Percentiles rank a stretch among this genome's conserved stretches.
Conservation (phyloP, 2,113 vertebrate genomes). For the Leucosticte australis region DNA sequence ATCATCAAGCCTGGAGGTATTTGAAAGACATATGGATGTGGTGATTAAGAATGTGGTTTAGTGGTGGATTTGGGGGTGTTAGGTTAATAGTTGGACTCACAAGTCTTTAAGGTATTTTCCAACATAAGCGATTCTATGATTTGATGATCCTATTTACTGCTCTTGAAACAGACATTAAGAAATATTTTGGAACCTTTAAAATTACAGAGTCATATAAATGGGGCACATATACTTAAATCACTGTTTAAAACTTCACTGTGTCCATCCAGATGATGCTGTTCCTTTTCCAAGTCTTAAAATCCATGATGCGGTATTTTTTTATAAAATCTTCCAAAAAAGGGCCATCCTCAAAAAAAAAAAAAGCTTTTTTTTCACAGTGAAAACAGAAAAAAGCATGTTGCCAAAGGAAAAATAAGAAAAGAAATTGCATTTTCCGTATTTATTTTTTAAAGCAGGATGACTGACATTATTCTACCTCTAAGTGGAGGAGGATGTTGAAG, state of each 20-base stretch:
- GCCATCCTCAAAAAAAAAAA: not conserved
- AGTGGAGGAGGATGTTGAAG: not conserved
- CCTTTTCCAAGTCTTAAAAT: not conserved
- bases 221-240: not conserved
- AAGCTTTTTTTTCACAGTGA: not conserved
- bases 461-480: not conserved
- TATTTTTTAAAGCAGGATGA: not conserved
- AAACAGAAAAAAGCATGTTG: not conserved
- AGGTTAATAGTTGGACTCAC: not conserved
- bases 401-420: not conserved
- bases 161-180: not conserved
- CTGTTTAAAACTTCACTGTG: not conserved
- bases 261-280: not conserved
- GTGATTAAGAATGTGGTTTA: not conserved
- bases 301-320: not conserved
- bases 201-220: not conserved
- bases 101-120: not conserved
- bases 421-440: not conserved
- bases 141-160: not conserved
- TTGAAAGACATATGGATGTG: not conserved
- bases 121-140: rapidly evolving
- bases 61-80: not conserved
- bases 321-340: not conserved
- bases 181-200: not conserved
- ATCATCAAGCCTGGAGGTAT: not conserved